Evolutionary conservation across 2,113 vertebrate genomes (phyloP).

Genomic region (Crypturellus undulatus): DNA sequence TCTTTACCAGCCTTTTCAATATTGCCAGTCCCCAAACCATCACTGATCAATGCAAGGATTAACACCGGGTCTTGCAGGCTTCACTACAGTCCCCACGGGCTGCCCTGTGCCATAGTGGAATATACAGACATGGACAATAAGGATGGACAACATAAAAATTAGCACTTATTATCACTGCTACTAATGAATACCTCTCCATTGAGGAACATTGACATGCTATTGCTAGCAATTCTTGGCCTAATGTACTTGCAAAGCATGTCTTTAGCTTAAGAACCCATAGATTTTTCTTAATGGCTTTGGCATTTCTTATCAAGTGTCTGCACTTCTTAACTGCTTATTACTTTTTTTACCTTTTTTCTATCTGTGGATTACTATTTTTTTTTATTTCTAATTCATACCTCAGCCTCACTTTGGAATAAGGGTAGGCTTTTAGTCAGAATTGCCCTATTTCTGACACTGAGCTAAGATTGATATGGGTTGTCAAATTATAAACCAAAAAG

Average conservation of each 20-base stretch:
- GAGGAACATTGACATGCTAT: too few species aligned
- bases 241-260: neutral
- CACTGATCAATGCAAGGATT: too few species aligned
- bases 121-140: too few species aligned
- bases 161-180: too few species aligned
- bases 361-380: neutral
- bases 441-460: constrained; percentile 3
- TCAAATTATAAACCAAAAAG: neutral
- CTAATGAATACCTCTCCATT: too few species aligned
- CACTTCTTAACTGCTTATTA: neutral
- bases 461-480: neutral
- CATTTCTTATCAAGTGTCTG: neutral
- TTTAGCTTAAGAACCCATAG: neutral
- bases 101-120: too few species aligned
- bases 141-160: too few species aligned
- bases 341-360: neutral
- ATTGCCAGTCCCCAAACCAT: neutral
- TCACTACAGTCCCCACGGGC: too few species aligned
- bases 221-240: too few species aligned
- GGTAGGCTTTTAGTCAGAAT: constrained; percentile 32
- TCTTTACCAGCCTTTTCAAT: neutral
- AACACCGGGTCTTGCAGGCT: too few species aligned
- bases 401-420: neutral
- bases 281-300: neutral
- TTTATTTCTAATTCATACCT: neutral